Evolutionary conservation across 2,113 vertebrate genomes (phyloP), one percentile per base, ranked within the genome.

Genomic region (Salvelinus namaycush): DNA sequence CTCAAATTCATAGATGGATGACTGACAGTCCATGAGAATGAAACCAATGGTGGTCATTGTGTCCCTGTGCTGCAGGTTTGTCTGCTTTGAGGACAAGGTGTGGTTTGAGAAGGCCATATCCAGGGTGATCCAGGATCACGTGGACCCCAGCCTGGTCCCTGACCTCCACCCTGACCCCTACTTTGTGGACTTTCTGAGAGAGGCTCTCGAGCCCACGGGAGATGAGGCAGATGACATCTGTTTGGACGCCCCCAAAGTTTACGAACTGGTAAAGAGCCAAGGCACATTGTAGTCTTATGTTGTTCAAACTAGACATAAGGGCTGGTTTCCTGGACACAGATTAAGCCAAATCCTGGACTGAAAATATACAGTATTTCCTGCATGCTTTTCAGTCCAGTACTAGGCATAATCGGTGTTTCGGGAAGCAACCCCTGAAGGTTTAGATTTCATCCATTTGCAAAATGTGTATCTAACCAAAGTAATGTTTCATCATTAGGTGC

Each of bases 101-200:
- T 97, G 96, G 96, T 97, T 97, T 91, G 92, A 95, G 5, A 73
- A 79, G 76, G 31, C 89, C 31, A 57, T 96, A 79, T 70, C 73
- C 34, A 89, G 86, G 68, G 87, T 96, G 20, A 81, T 95, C 74
- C 83, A 94, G 72, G 92, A 94, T 26, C 94, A 93, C 31, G 88
- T 95, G 72, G 90, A 93, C 65, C 80, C 79, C 62, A 88, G 83
- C 44, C 76, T 69, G 2, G 92, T 91, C 88, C 24, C 90, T 89
- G 0, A 77, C 77, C 67, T 83, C 88, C 86, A 89, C 80, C 72
- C 73, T 83, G 4, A 96, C 24, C 66, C 89, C 3, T 95, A 93
- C 74, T 97, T 97, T 91, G 96, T 95, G 80, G 95, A 97, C 87
- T 97, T 97, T 89, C 86, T 97, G 81, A 92, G 93, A 69, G 94